Percentiles rank a stretch among this genome's conserved stretches.
Evolutionary conservation across 2,888 invertebrate species (phyloP).

Genomic region (Galerucella calmariensis): DNA sequence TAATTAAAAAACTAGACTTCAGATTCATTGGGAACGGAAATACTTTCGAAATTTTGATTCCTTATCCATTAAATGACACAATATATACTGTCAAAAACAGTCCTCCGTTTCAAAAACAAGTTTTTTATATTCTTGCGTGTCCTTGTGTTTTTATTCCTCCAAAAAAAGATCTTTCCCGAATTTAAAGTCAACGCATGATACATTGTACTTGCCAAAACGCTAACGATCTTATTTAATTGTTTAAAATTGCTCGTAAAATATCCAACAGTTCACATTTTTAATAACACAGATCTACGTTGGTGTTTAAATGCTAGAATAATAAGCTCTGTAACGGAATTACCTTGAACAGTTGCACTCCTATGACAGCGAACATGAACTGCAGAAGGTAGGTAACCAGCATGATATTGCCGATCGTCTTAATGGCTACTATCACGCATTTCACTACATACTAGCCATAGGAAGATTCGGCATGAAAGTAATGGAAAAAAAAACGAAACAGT

Average conservation of each 20-base stretch:
- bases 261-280: conserved; percentile 38
- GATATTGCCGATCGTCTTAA: conserved; percentile 99
- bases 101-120: too few species aligned
- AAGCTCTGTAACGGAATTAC: conserved; percentile 70
- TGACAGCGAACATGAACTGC: conserved; percentile 99
- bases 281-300: conserved; percentile 61
- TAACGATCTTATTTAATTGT: neutral
- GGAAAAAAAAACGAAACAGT: conserved; percentile 61
- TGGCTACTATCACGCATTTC: conserved; percentile 99
- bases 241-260: neutral
- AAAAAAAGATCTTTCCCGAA: too few species aligned
- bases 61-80: too few species aligned
- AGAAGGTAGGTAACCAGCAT: conserved; percentile 99
- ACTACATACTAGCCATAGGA: conserved; percentile 89
- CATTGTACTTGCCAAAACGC: too few species aligned
- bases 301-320: conserved; percentile 27
- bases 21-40: too few species aligned
- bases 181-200: too few species aligned
- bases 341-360: conserved; percentile 99
- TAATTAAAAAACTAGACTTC: too few species aligned
- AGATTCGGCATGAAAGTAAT: conserved; percentile 62
- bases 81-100: too few species aligned
- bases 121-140: too few species aligned
- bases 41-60: too few species aligned
- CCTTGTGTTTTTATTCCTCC: too few species aligned